Evolutionary conservation across 2,888 invertebrate genomes (phyloP), one percentile per base, ranked within the genome.

Genomic region (Ophion costatus): DNA sequence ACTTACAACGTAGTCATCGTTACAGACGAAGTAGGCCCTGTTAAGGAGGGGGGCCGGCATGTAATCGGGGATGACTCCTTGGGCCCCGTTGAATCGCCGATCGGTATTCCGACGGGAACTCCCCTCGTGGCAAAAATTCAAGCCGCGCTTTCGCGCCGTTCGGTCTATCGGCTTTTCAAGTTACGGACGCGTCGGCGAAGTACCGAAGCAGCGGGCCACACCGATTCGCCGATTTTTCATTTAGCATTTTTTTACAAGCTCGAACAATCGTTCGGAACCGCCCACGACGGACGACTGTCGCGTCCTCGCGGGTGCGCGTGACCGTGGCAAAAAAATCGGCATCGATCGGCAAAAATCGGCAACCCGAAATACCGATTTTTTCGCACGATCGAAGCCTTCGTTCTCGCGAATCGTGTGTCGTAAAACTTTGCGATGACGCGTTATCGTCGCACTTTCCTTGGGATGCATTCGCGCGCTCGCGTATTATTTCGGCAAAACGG

Each of bases 1-100:
- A 92, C 93, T 92, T 90, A 92, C 93, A 85, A 92, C 89, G 88
- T 93, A 93, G 59, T 91, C 91, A 91, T 93, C 93, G 89, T 93
- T 93, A 90, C 93, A 93, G 88, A 93, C 93, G 88, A 92, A 93
- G 86, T 91, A 92, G 42, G 92, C 88, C 88, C 90, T 92, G 88
- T 91, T 90, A 69, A 91, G 89, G 78, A 88, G 87, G 82, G 88
- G 86, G 83, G 91, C 89, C 86, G 92, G 90, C 92, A 92, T 85
- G 82, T 73, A 82, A 82, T 64, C 69, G 69, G 74, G 67, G 77
- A 80, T 84, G 76, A 63, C 80, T 74, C 51, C 11, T 63, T 67
- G 56, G 33, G 71, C 20, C 14, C 70, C 17, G 70, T 67, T 38
- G 76, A 64, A 38, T 7, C 29, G 67, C 24, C 24, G 42, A 69